These are phyloP conservation scores for Lagocephalus sceleratus DNA, from an alignment of 2,797 vertebrate genomes.

Conservation along the genomic window DNA sequence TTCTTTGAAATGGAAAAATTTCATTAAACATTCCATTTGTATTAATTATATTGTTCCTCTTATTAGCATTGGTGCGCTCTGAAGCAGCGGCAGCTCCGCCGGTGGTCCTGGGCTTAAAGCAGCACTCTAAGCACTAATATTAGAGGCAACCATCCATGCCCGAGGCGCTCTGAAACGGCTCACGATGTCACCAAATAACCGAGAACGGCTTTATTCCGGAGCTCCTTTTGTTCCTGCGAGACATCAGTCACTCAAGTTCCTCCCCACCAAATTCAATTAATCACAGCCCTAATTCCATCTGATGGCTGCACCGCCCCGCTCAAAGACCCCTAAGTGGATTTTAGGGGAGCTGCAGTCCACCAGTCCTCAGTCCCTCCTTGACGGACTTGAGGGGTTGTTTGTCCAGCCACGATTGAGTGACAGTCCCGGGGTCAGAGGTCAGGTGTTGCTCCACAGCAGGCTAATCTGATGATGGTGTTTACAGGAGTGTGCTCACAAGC, in stretches of 20 bases:
- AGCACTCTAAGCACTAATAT: constrained; percentile 45
- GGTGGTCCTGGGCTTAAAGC: constrained; percentile 42
- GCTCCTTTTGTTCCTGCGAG: constrained; percentile 59
- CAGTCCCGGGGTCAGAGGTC: constrained; percentile 25
- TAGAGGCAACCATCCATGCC: constrained; percentile 50
- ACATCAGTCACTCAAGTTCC: constrained; percentile 61
- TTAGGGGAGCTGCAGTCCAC: constrained; percentile 44
- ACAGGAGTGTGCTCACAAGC: neutral
- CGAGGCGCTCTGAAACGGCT: constrained; percentile 31
- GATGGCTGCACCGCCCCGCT: constrained; percentile 47
- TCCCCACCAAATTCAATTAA: constrained; percentile 66
- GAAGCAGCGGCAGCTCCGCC: constrained; percentile 21
- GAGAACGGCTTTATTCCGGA: constrained; percentile 50
- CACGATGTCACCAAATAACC: constrained; percentile 48
- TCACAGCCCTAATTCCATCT: constrained; percentile 62
- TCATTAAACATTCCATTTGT: constrained; percentile 78
- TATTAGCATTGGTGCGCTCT: constrained; percentile 47
- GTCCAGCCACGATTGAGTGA: constrained; percentile 42
- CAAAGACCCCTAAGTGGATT: constrained; percentile 55
- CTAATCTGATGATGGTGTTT: no score
- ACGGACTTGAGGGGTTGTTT: constrained; percentile 29
- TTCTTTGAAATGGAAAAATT: constrained; percentile 77
- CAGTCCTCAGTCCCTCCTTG: constrained; percentile 21
- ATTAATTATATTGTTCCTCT: constrained; percentile 64
- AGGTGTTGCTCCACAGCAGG: neutral